Base-by-base conservation (phyloP, 2,888 invertebrate species). In the Odontomyia ornata region DNA sequence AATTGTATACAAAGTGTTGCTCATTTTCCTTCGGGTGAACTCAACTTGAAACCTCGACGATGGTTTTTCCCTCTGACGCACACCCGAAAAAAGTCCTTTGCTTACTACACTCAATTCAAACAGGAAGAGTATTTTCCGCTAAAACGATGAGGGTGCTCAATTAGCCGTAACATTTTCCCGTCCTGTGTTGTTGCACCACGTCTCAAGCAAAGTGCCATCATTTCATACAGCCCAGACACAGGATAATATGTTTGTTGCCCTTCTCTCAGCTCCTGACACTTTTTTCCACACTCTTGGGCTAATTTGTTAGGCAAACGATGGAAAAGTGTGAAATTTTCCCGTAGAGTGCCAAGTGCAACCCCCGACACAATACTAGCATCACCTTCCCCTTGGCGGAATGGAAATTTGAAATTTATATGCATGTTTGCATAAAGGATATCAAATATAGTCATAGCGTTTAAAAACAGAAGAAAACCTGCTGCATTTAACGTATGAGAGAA, bases 111-210 rank as follows among this genome's bases (percentile, higher is more conserved):
- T 36, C 28, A 4, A 18, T n/a, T 7, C n/a, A 60, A 36, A 75
- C 60, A 46, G 43, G 52, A 75, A 75, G 28, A 75, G 28, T n/a
- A 30, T 27, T 62, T 75, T 30, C 62, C 46, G 27, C 46, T 64
- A 15, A 21, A 56, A 25, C 75, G 82, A 83, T 84, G 84, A 85
- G 86, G 86, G 86, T 85, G 86, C 81, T 85, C 85, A 86, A 86
- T 86, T 86, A 85, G 85, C 85, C 85, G 83, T 83, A 83, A 85
- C 84, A 77, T 75, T 79, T 64, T 77, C 60, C 75, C 60, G 28
- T 15, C n/a, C 15, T 25, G 9, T 27, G 23, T 52, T 28, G n/a
- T 9, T 25, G 46, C 25, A 0, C n/a, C 13, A 18, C 52, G 52
- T 52, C 18, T 36, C 52, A 52, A 52, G n/a, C 47, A 47, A 52